These are phyloP conservation scores for Drosophila santomea DNA, from an alignment of 1,140 invertebrate genomes.

Conservation along the genomic window DNA sequence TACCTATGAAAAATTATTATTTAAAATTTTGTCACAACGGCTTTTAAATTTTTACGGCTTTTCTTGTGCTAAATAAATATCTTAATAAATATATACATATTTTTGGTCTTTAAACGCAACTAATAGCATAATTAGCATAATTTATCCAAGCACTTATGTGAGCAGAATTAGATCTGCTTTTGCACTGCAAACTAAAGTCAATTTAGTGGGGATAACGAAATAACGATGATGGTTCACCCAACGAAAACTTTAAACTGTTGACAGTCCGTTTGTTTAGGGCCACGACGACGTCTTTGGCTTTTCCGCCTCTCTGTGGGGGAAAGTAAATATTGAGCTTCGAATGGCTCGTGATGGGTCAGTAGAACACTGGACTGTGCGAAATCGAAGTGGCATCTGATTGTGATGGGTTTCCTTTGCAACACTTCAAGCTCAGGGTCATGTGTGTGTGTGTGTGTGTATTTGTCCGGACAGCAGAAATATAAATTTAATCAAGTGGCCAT, in stretches of 20 bases:
- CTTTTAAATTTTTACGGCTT: too few relatives aligned
- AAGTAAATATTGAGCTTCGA: slow-evolving; percentile 61
- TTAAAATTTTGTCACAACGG: too few relatives aligned
- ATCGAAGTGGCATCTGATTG: slow-evolving; percentile 38
- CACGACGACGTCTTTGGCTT: slow-evolving; percentile 52
- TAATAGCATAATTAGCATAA: neutral
- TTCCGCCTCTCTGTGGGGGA: slow-evolving; percentile 49
- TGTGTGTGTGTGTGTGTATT: slow-evolving; percentile 29
- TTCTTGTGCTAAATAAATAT: too few relatives aligned
- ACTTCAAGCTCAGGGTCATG: neutral
- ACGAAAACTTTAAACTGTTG: slow-evolving; percentile 41
- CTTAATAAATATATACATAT: too few relatives aligned
- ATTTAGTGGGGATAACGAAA: slow-evolving; percentile 12
- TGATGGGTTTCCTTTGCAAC: slow-evolving; percentile 6
- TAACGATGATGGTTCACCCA: neutral
- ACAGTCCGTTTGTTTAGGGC: slow-evolving; percentile 67
- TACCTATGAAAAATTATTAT: too few relatives aligned
- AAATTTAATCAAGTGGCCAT: slow-evolving; percentile 76
- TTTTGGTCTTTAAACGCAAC: neutral
- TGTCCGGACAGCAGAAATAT: slow-evolving; percentile 34
- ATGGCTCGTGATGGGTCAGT: slow-evolving; percentile 10
- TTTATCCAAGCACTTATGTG: slow-evolving; percentile 4
- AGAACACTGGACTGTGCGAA: slow-evolving; percentile 22
- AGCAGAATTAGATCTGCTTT: slow-evolving; percentile 4
- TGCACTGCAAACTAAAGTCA: slow-evolving; percentile 11